A percentile compares a stretch with the other conserved stretches of the same genome.
phyloP scores from a whole-genome alignment of 2,888 invertebrate genomes.

The Lydus trimaculatus region DNA sequence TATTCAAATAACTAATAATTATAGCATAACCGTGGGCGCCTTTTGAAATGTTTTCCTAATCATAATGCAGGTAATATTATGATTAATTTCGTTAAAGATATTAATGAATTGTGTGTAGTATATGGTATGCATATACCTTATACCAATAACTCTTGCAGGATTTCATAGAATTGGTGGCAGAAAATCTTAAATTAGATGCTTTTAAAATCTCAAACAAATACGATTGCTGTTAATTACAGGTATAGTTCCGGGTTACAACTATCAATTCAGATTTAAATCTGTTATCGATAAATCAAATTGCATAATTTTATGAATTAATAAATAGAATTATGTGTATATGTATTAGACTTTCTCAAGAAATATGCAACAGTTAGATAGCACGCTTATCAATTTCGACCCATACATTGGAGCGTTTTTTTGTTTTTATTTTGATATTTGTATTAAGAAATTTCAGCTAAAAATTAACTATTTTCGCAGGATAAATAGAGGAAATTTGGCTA shows the following conservation, averaged over 20 bases:
- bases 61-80: constrained; percentile 30
- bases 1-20: constrained; percentile 46
- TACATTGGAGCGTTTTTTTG: background rate
- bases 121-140: background rate
- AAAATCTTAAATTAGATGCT: constrained; percentile 26
- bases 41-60: constrained; percentile 14
- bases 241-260: constrained; percentile 2
- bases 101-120: constrained; percentile 26
- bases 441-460: too few species aligned
- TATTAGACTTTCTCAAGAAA: constrained; percentile 21
- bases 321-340: constrained; percentile 17
- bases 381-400: background rate
- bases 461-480: too few species aligned
- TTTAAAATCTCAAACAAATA: background rate
- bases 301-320: constrained; percentile 26
- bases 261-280: constrained; percentile 11
- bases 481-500: too few species aligned
- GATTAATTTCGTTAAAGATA: constrained; percentile 27
- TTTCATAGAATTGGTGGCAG: constrained; percentile 19
- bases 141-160: background rate
- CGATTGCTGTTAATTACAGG: background rate
- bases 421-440: too few species aligned
- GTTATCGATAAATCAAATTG: constrained; percentile 28
- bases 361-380: background rate
- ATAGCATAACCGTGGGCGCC: constrained; percentile 41